Conservation (phyloP, 2,888 invertebrate species). For the Eristalis pertinax region DNA sequence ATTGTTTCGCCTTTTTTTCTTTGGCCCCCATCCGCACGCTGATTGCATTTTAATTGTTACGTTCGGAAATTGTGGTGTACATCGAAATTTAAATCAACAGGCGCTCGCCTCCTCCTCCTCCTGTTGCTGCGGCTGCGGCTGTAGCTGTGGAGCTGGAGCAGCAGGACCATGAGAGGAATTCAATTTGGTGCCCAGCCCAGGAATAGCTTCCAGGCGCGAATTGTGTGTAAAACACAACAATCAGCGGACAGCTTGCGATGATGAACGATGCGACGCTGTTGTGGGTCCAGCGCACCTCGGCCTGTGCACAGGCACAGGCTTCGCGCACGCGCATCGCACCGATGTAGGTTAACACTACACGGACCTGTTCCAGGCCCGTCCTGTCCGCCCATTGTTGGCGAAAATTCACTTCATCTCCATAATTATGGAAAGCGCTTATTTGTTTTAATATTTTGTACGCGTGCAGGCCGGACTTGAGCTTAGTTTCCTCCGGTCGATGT, state of each 20-base stretch:
- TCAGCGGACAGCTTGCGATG: slow-evolving; percentile 68
- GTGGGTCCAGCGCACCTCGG: slow-evolving; percentile 47
- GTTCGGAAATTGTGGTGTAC: slow-evolving; percentile 74
- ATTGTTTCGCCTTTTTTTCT: slow-evolving; percentile 1
- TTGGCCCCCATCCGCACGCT: slow-evolving; percentile 49
- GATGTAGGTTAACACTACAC: slow-evolving; percentile 67
- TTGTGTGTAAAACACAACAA: slow-evolving; percentile 71
- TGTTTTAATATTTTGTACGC: slow-evolving; percentile 72
- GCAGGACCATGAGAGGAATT: slow-evolving; percentile 40
- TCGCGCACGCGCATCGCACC: slow-evolving; percentile 59
- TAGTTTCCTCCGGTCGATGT: slow-evolving; percentile 19
- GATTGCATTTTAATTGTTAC: slow-evolving; percentile 80
- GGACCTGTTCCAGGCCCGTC: slow-evolving; percentile 50
- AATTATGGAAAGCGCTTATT: slow-evolving; percentile 73
- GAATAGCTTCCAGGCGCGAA: slow-evolving; percentile 72
- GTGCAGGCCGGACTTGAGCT: slow-evolving; percentile 16
- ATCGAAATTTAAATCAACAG: slow-evolving; percentile 74
- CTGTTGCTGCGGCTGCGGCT: not conserved
- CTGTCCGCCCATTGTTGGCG: slow-evolving; percentile 73
- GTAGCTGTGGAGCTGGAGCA: not conserved
- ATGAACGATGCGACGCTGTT: slow-evolving; percentile 67
- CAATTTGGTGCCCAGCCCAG: slow-evolving; percentile 61
- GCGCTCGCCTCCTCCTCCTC: slow-evolving; percentile 43
- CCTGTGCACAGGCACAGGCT: slow-evolving; percentile 9
- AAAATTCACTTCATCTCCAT: slow-evolving; percentile 68